phyloP scores from a whole-genome alignment of 2,113 vertebrate species.

The Syngnathus typhle region DNA sequence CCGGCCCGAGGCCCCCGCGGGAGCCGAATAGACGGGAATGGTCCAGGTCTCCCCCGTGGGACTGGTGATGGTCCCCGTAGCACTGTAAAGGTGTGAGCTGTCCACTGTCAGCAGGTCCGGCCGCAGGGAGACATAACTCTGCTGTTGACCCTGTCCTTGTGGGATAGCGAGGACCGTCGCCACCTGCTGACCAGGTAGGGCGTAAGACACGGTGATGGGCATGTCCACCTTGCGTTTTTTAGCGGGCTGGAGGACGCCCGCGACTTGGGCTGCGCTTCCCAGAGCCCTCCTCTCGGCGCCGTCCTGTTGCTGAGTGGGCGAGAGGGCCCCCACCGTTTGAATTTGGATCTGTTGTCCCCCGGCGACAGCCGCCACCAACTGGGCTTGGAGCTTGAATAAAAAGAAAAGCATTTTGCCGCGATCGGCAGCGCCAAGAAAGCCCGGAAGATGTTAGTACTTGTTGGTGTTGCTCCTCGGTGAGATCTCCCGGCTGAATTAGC shows the following conservation, averaged over 20 bases:
- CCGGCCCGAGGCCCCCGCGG: constrained; percentile 76
- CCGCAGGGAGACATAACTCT: constrained; percentile 93
- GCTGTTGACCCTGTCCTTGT: constrained; percentile 87
- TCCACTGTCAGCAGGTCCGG: constrained; percentile 98
- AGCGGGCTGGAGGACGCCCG: constrained; percentile 92
- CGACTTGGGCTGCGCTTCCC: constrained; percentile 74
- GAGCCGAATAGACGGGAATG: constrained; percentile 95
- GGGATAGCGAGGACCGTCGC: constrained; percentile 96
- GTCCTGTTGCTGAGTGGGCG: constrained; percentile 79
- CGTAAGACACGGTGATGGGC: constrained; percentile 96
- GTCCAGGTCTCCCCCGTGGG: constrained; percentile 99
- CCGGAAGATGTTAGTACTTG: constrained; percentile 60
- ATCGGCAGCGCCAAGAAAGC: neutral
- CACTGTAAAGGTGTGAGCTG: constrained; percentile 96
- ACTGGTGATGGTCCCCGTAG: constrained; percentile 97
- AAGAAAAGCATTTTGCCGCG: neutral
- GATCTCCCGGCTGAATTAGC: constrained; percentile 85
- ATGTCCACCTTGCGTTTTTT: constrained; percentile 99
- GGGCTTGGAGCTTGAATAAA: constrained; percentile 81
- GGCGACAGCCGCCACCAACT: constrained; percentile 86
- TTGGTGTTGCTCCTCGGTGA: constrained; percentile 95
- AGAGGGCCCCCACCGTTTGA: constrained; percentile 89
- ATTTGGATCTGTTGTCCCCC: constrained; percentile 90
- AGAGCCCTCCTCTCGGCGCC: constrained; percentile 48
- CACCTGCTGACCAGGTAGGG: constrained; percentile 94